These are phyloP conservation scores for Acanthoscelides obtectus DNA, from an alignment of 2,888 invertebrate genomes.

Conservation along the genomic window DNA sequence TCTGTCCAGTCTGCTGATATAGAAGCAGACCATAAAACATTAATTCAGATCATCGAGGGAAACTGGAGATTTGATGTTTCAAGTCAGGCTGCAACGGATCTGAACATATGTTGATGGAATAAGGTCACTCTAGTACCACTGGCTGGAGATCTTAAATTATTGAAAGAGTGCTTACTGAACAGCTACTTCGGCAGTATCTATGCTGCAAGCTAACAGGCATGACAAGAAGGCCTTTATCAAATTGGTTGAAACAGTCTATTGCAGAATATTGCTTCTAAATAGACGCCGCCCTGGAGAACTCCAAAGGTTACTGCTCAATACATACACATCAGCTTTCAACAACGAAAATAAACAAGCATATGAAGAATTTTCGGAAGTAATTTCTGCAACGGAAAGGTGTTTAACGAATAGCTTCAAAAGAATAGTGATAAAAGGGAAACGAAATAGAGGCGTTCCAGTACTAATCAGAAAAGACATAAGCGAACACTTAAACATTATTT, in stretches of 20 bases:
- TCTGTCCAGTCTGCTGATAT: slow-evolving; percentile 12
- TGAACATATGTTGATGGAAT: slow-evolving; percentile 22
- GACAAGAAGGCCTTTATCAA: slow-evolving; percentile 11
- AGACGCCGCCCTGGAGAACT: slow-evolving; percentile 27
- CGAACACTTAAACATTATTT: slow-evolving; percentile 13
- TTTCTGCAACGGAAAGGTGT: slow-evolving; percentile 12
- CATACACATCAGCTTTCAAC: slow-evolving; percentile 6
- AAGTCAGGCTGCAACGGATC: slow-evolving; percentile 15
- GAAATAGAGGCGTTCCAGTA: slow-evolving; percentile 24
- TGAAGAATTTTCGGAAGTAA: slow-evolving; percentile 16
- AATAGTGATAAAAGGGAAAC: slow-evolving; percentile 15
- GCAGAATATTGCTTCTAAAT: slow-evolving; percentile 26
- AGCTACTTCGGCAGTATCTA: slow-evolving; percentile 6
- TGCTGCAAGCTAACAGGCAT: slow-evolving; percentile 21
- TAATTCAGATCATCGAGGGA: slow-evolving; percentile 19
- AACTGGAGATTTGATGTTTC: slow-evolving; percentile 19
- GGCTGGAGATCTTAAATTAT: slow-evolving; percentile 9
- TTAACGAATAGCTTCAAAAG: slow-evolving; percentile 14
- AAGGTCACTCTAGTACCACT: slow-evolving; percentile 23
- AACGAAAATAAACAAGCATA: slow-evolving; percentile 8
- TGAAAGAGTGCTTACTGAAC: not conserved
- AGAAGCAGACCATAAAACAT: slow-evolving; percentile 23
- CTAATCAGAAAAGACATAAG: slow-evolving; percentile 26
- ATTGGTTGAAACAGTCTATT: slow-evolving; percentile 25
- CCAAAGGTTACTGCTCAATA: slow-evolving; percentile 16